A percentile compares a stretch with the other conserved stretches of the same genome.
phyloP scores from a whole-genome alignment of 2,797 vertebrate genomes.

The Lindbergichthys nudifrons region DNA sequence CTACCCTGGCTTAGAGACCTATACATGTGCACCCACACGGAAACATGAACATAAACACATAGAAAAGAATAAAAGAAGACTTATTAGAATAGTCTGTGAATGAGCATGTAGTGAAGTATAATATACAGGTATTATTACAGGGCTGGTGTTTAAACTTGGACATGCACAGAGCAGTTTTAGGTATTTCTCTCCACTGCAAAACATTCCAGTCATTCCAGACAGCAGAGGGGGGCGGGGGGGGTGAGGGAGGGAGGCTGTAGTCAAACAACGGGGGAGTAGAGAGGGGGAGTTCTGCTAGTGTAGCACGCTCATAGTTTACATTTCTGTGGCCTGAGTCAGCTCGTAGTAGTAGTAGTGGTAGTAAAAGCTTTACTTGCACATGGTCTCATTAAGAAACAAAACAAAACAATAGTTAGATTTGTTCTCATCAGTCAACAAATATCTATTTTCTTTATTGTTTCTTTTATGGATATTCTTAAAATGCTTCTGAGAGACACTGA shows the following conservation, averaged over 20 bases:
- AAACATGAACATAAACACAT: constrained; percentile 8
- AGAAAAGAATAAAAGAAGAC: constrained; percentile 29
- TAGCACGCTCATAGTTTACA: constrained; percentile 74
- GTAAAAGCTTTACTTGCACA: constrained; percentile 33
- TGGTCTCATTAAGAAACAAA: constrained; percentile 13
- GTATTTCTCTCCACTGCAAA: constrained; percentile 79
- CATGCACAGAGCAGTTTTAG: constrained; percentile 76
- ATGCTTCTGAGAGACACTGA: neutral
- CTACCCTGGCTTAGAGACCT: constrained; percentile 99
- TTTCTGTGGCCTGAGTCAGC: constrained; percentile 76
- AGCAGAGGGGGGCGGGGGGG: constrained; percentile 65
- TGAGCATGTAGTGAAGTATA: neutral
- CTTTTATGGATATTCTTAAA: too few species aligned
- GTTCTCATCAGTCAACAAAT: neutral
- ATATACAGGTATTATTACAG: constrained; percentile 25
- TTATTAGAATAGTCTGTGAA: constrained; percentile 17
- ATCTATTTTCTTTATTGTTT: too few species aligned
- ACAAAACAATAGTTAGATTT: constrained; percentile 14
- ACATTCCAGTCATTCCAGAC: constrained; percentile 89
- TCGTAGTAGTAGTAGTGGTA: constrained; percentile 48
- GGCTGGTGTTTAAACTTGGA: constrained; percentile 51
- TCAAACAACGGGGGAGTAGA: constrained; percentile 66
- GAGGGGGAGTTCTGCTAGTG: constrained; percentile 25
- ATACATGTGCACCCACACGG: neutral
- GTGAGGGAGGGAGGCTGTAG: constrained; percentile 63